Conservation (phyloP, 2,888 invertebrate genomes). For the Drosophila flavopinicola region DNA sequence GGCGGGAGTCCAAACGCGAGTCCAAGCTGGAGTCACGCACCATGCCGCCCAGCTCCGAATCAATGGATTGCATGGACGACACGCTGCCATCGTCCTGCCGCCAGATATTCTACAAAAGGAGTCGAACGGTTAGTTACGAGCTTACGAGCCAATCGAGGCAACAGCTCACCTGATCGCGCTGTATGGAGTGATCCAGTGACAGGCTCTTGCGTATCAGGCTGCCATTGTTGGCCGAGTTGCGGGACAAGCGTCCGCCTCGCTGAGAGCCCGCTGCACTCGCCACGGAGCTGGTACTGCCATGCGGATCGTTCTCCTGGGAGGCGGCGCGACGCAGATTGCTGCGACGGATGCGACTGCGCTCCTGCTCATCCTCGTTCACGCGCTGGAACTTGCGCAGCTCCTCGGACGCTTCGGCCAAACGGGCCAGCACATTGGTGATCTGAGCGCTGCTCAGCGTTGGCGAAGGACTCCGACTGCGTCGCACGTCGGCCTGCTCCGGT, state of each 20-base stretch:
- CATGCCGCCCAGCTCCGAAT: slow-evolving; percentile 88
- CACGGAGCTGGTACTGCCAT: slow-evolving; percentile 83
- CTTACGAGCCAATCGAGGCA: too few relatives aligned
- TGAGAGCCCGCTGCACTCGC: slow-evolving; percentile 79
- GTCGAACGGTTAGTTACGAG: not conserved
- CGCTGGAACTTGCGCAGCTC: slow-evolving; percentile 87
- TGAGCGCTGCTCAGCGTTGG: slow-evolving; percentile 80
- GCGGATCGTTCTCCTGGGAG: slow-evolving; percentile 88
- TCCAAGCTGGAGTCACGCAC: slow-evolving; percentile 89
- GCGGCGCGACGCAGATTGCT: slow-evolving; percentile 85
- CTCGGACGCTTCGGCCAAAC: slow-evolving; percentile 89
- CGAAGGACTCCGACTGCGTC: slow-evolving; percentile 81
- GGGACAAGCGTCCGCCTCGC: slow-evolving; percentile 80
- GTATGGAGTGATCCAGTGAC: slow-evolving; percentile 88
- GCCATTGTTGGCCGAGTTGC: slow-evolving; percentile 84
- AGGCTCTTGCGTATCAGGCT: slow-evolving; percentile 89
- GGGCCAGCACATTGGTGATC: slow-evolving; percentile 85
- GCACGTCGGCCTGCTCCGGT: slow-evolving; percentile 73
- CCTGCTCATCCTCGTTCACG: slow-evolving; percentile 85
- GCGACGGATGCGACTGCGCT: slow-evolving; percentile 85
- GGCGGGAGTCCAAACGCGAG: slow-evolving; percentile 89
- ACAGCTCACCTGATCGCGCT: slow-evolving; percentile 84
- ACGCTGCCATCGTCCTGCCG: slow-evolving; percentile 92
- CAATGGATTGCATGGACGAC: slow-evolving; percentile 92
- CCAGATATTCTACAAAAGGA: slow-evolving; percentile 89